Conservation (phyloP, 1,140 invertebrate genomes). For the Listronotus bonariensis region DNA sequence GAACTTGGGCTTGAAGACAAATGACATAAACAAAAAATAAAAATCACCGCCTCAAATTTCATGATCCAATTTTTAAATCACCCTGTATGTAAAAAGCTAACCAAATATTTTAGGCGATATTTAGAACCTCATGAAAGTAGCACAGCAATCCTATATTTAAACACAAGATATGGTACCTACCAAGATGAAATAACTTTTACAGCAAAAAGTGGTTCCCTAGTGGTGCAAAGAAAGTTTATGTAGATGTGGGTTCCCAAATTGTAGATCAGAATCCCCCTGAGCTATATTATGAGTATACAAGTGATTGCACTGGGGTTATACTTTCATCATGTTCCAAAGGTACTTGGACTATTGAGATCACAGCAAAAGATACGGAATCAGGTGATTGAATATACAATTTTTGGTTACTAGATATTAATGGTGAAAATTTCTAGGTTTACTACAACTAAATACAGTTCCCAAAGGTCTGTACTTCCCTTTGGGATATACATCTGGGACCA, state of each 20-base stretch:
- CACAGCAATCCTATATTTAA: constrained; percentile 36
- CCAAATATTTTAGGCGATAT: constrained; percentile 13
- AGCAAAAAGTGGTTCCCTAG: constrained; percentile 47
- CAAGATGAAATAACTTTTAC: constrained; percentile 54
- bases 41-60: no score
- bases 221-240: constrained; percentile 54
- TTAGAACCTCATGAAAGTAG: constrained; percentile 38
- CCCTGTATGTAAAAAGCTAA: no score
- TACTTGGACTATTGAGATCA: constrained; percentile 59
- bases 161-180: constrained; percentile 28
- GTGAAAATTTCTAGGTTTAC: constrained; percentile 52
- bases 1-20: no score
- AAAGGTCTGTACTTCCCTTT: constrained; percentile 54
- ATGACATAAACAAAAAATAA: no score
- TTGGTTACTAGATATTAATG: no score
- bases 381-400: constrained; percentile 45
- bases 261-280: constrained; percentile 52
- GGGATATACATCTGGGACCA: constrained; percentile 58
- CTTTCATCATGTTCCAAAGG: constrained; percentile 55
- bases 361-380: constrained; percentile 56
- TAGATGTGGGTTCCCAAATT: constrained; percentile 52
- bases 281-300: constrained; percentile 57
- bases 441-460: constrained; percentile 55
- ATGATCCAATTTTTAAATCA: no score
- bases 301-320: constrained; percentile 58